phyloP scores from a whole-genome alignment of 2,113 vertebrate genomes.

The Erythrocercus mccallii region DNA sequence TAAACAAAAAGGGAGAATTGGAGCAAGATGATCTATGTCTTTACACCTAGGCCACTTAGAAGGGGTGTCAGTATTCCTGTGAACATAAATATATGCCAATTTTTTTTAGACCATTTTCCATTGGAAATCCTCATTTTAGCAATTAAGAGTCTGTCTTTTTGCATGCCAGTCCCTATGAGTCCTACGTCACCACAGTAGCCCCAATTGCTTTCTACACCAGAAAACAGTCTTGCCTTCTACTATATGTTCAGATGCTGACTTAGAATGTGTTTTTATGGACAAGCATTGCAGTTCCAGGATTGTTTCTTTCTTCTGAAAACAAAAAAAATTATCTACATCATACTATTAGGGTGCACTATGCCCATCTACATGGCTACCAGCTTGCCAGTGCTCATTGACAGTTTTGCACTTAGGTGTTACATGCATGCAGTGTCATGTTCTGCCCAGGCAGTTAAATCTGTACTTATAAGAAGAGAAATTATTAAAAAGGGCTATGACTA shows the following conservation, averaged over 20 bases:
- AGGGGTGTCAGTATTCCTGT: fast-evolving
- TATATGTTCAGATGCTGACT: neutral
- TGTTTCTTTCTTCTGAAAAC: neutral
- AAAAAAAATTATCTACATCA: neutral
- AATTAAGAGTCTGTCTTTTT: neutral
- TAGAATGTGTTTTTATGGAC: neutral
- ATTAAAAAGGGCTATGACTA: neutral
- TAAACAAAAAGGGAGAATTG: neutral
- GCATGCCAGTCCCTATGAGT: neutral
- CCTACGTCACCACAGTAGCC: neutral
- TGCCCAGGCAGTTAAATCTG: neutral
- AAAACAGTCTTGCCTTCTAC: neutral
- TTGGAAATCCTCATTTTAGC: neutral
- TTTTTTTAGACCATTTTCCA: neutral
- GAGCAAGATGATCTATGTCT: neutral
- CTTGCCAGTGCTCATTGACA: neutral
- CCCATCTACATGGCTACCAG: neutral
- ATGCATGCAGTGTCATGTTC: neutral
- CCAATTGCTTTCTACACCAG: neutral
- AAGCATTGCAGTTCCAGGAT: neutral
- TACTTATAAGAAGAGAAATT: neutral
- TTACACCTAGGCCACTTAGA: neutral
- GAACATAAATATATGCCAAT: neutral
- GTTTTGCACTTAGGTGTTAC: neutral
- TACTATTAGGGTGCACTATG: neutral